Evolutionary conservation across 2,113 vertebrate genomes (phyloP), one percentile per base, ranked within the genome.

Genomic region (Triplophysa rosa): DNA sequence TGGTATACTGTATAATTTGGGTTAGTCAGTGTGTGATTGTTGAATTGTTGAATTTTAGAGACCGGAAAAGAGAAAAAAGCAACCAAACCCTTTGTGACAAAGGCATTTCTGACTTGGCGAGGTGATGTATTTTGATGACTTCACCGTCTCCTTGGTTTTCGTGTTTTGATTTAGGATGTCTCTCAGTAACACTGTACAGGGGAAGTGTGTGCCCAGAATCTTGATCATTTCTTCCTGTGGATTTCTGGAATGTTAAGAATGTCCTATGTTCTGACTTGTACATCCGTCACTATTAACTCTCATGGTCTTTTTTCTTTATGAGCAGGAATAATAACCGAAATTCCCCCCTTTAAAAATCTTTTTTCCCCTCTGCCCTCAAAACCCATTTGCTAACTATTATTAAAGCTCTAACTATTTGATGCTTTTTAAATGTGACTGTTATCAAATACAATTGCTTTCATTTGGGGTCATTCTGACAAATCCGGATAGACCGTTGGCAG

Each of bases 221-320:
- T 42, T 73, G 56, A 80, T 78, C 33, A 62, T 9, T 58, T 52
- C 23, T 26, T 67, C 56, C 26, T 66, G 29, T 54, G 26, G 1
- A 37, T 8, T 69, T 47, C 37, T 66, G 68, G 65, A 66, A 84
- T 76, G 54, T 82, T 11, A 74, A 69, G 72, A 63, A 83, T 70
- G 77, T 80, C 40, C 24, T 83, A 45, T 69, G 58, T 58, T 80
- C 14, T 59, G 29, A 67, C 65, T 67, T 69, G 40, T 42, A 23
- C 33, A 68, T 69, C 26, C 40, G 1, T 21, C 49, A 37, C 68
- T 33, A 24, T 54, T 13, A 69, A 42, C 62, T 8, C 54, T 52
- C 3, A 75, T 59, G 37, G 66, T 23, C 54, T 79, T 16, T 52
- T 58, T 26, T 47, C 33, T 42, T 21, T 61, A 52, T 58, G 42